Evolutionary conservation across 2,797 vertebrate species (phyloP), one percentile per base, ranked within the genome.

Genomic region (Poecile montanus): DNA sequence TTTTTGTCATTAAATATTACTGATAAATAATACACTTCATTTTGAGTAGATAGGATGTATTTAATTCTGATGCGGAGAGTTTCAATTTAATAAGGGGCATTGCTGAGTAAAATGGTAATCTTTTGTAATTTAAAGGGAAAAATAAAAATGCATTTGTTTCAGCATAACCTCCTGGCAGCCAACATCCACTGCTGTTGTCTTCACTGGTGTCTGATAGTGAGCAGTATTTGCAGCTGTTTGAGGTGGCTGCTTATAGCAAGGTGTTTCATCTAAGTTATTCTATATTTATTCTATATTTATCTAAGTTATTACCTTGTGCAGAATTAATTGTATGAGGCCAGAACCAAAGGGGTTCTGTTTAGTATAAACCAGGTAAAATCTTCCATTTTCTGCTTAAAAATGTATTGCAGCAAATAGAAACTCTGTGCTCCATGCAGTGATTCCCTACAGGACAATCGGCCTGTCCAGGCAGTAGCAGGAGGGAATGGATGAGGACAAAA

Each of bases 1-100:
- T 97, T 96, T 97, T 97, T 96, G 97, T 98, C 98, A 97, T 98
- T 98, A 98, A 97, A 97, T 98, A 97, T 98, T 97, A 97, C 97
- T 97, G 97, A 98, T 98, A 98, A 98, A 98, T 98, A 98, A 97
- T 93, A 93, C 94, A 94, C 97, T 97, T 97, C 96, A 95, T 97
- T 98, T 96, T 94, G 93, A 97, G 96, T 85, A 96, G 97, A 97
- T 96, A 93, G 97, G 96, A 97, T 71, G 86, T 97, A 96, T 96
- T 98, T 98, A 98, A 98, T 98, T 98, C 97, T 96, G 97, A 96
- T 97, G 93, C 81, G 96, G 90, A 81, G 97, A 95, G 95, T 95
- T 97, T 96, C 97, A 95, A 95, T 98, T 97, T 97, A 97, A 95
- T 94, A 93, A 95, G 92, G 95, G 94, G 93, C 91, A 97, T 97